phyloP scores from a whole-genome alignment of 2,888 invertebrate genomes.

The Bursaphelenchus okinawaensis region DNA sequence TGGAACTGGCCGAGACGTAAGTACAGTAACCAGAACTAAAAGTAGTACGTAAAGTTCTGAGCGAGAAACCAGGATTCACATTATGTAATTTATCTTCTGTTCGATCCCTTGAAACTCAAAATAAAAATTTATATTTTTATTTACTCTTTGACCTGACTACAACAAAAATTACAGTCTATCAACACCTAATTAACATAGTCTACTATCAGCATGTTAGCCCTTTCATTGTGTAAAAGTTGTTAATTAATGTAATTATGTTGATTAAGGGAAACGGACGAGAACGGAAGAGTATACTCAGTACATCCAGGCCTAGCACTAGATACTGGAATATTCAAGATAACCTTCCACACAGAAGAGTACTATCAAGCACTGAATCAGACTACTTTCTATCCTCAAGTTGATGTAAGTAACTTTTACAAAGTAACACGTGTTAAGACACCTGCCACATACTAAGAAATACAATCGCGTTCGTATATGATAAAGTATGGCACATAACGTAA shows the following conservation, averaged over 20 bases:
- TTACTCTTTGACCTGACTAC: no score
- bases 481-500: not conserved
- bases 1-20: slow-evolving; percentile 21
- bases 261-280: slow-evolving; percentile 36
- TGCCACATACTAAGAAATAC: no score
- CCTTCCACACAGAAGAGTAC: slow-evolving; percentile 35
- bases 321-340: slow-evolving; percentile 35
- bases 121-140: slow-evolving; percentile 24
- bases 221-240: no score
- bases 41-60: no score
- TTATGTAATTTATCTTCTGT: not conserved
- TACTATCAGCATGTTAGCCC: no score
- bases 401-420: slow-evolving; percentile 28
- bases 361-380: slow-evolving; percentile 27
- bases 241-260: not conserved
- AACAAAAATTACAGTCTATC: no score
- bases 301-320: slow-evolving; percentile 34
- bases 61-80: not conserved
- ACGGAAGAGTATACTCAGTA: slow-evolving; percentile 41
- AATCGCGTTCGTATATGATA: not conserved
- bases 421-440: no score
- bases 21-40: no score
- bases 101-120: not conserved
- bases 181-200: no score
- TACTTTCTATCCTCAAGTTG: slow-evolving; percentile 43